These are phyloP conservation scores for Tethea ocularis DNA, from an alignment of 2,888 invertebrate genomes.

Conservation along the genomic window DNA sequence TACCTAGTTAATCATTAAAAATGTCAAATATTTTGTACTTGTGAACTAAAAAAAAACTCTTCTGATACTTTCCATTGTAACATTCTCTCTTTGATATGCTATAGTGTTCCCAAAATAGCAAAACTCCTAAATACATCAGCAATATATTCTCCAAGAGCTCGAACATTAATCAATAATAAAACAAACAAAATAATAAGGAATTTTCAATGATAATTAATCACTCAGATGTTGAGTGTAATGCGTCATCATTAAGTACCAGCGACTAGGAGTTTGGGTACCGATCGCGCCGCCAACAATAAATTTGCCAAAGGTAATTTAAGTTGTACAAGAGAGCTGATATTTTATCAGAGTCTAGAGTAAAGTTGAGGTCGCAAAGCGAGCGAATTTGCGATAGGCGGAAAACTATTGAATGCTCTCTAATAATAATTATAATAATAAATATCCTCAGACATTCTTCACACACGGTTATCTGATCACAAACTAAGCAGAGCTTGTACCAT, in stretches of 20 bases:
- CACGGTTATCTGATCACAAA: too few species aligned
- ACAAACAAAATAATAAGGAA: background rate
- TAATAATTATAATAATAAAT: too few species aligned
- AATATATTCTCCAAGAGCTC: background rate
- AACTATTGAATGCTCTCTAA: too few species aligned
- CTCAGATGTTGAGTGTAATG: background rate
- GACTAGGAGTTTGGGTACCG: slow-evolving; percentile 6
- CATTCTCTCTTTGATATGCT: too few species aligned
- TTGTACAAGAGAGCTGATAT: slow-evolving; percentile 15
- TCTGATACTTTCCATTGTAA: too few species aligned
- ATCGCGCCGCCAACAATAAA: slow-evolving; percentile 13
- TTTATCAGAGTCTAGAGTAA: slow-evolving; percentile 9
- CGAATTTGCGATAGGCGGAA: background rate
- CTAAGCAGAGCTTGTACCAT: too few species aligned
- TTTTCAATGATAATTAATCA: background rate
- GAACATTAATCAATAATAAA: slow-evolving; percentile 2
- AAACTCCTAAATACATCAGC: background rate
- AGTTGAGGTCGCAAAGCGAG: background rate
- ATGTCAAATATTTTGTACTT: too few species aligned
- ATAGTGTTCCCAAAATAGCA: too few species aligned
- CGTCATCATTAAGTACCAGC: background rate
- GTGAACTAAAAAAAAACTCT: too few species aligned
- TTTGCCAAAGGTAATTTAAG: slow-evolving; percentile 19
- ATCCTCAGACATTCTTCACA: too few species aligned
- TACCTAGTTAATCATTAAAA: too few species aligned